Evolutionary conservation across 1,140 invertebrate genomes (phyloP).

Genomic region (Coptotermes formosanus): DNA sequence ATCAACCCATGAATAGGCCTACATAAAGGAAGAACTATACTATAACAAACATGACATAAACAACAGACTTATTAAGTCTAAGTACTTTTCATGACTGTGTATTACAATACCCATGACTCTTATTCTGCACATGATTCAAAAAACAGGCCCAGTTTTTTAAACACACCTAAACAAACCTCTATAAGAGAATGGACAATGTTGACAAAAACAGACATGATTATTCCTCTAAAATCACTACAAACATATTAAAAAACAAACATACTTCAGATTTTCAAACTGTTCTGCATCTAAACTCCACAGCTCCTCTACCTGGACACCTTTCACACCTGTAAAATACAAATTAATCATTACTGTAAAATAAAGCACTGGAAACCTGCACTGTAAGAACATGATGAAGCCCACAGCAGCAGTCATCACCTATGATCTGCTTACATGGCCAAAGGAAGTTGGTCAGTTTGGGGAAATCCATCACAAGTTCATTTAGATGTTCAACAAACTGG

Average conservation of each 20-base stretch:
- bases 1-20: slow-evolving; percentile 97
- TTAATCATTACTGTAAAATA: too few relatives aligned
- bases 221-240: neutral
- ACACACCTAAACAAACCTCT: neutral
- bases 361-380: too few relatives aligned
- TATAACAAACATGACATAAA: neutral
- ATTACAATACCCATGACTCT: too few relatives aligned
- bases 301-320: slow-evolving; percentile 95
- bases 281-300: slow-evolving; percentile 91
- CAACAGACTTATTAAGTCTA: neutral
- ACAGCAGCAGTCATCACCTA: too few relatives aligned
- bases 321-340: slow-evolving; percentile 62
- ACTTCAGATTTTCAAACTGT: slow-evolving; percentile 88
- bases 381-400: too few relatives aligned
- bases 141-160: too few relatives aligned
- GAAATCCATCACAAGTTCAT: too few relatives aligned
- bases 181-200: neutral
- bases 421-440: too few relatives aligned
- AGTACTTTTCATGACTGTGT: neutral
- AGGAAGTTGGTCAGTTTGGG: too few relatives aligned
- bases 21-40: slow-evolving; percentile 41
- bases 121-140: too few relatives aligned
- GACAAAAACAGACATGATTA: neutral
- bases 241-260: slow-evolving; percentile 44
- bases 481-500: too few relatives aligned